Evolutionary conservation across 2,113 vertebrate species (phyloP).

Genomic region (Lophura nycthemera): DNA sequence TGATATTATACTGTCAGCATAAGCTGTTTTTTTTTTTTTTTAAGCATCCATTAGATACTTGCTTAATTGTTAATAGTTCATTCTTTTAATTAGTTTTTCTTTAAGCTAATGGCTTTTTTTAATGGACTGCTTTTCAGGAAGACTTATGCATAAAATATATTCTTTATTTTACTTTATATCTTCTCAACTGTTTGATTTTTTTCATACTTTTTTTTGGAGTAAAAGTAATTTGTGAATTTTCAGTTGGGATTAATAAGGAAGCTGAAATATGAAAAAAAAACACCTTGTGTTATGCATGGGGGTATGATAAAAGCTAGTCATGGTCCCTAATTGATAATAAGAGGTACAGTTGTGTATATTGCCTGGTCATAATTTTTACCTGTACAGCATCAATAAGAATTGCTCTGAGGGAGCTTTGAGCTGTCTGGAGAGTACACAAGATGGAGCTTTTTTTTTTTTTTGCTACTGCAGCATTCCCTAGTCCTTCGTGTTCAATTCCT

Average conservation of each 20-base stretch:
- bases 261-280: neutral
- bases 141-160: neutral
- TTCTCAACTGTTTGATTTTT: neutral
- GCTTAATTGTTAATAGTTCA: neutral
- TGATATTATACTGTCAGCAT: neutral
- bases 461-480: neutral
- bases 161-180: too few species aligned
- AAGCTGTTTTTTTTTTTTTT: neutral
- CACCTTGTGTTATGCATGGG: neutral
- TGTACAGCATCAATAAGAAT: neutral
- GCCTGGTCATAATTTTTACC: neutral
- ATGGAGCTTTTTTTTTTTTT: neutral
- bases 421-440: neutral
- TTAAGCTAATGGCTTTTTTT: neutral
- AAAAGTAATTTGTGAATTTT: neutral
- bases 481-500: neutral
- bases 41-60: neutral
- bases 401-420: neutral
- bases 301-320: neutral
- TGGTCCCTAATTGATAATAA: neutral
- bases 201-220: neutral
- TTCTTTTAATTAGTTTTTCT: neutral
- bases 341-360: neutral
- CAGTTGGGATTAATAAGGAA: neutral
- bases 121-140: neutral